A percentile compares a stretch with the other conserved stretches of the same genome.
phyloP scores from a whole-genome alignment of 2,888 invertebrate species.

The Pyrrhia umbra region DNA sequence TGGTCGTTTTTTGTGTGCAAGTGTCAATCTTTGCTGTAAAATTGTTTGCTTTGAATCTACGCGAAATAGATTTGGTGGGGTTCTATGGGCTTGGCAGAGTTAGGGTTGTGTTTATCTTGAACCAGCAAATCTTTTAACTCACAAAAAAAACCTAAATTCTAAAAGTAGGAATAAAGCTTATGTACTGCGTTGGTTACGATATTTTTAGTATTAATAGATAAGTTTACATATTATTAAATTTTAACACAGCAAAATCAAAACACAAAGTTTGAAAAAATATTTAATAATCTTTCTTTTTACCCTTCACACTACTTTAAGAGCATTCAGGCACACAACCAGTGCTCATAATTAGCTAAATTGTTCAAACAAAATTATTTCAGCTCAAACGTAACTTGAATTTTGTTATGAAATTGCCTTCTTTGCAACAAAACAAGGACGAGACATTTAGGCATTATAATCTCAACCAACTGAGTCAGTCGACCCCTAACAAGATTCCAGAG shows the following conservation, averaged over 20 bases:
- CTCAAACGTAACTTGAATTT: slow-evolving; percentile 22
- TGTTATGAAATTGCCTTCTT: slow-evolving; percentile 35
- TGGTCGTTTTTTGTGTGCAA: slow-evolving; percentile 36
- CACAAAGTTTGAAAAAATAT: background rate
- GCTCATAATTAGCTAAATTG: slow-evolving; percentile 21
- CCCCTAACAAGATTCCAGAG: slow-evolving; percentile 57
- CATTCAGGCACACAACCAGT: background rate
- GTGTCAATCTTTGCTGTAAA: slow-evolving; percentile 31
- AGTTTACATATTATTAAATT: no score
- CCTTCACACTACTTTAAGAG: slow-evolving; percentile 16
- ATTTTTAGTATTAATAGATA: no score
- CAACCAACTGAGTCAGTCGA: slow-evolving; percentile 55
- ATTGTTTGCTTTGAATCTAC: slow-evolving; percentile 18
- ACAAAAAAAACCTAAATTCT: no score
- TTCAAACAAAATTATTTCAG: slow-evolving; percentile 28
- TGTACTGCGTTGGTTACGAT: no score
- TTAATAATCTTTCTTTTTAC: slow-evolving; percentile 10
- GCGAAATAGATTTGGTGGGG: slow-evolving; percentile 12
- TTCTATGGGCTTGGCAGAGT: background rate
- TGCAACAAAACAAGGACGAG: slow-evolving; percentile 43
- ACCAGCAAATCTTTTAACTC: background rate
- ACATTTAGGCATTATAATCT: slow-evolving; percentile 52
- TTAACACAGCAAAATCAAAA: no score
- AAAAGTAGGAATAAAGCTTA: no score
- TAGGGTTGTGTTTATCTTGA: background rate